Base-by-base conservation (phyloP, 2,888 invertebrate genomes). In the Watsonalla binaria region DNA sequence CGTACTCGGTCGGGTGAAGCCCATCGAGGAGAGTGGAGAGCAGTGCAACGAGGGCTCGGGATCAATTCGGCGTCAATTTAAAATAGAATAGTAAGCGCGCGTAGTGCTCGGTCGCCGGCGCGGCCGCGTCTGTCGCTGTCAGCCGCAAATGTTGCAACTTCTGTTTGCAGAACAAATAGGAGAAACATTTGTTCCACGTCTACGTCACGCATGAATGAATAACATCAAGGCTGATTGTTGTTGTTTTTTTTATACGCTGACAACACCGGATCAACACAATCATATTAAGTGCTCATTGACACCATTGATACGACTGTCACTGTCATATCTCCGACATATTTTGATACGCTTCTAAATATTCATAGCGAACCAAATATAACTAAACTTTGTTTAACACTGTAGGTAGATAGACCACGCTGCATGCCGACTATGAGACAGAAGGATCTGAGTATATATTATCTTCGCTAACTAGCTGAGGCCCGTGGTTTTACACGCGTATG, bases 151-250 rank as follows among this genome's bases (percentile, higher is more conserved):
- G 77, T 76, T 79, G 78, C 75, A 74, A 79, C 76, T 68, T 75
- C 72, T 75, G 77, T 86, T 87, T 83, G 80, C 76, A 72, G 79
- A 76, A 80, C 76, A 86, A 87, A 86, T 82, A 84, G 78, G 70
- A 83, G 84, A 86, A 88, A 86, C 86, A 82, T 80, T 78, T 74
- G 78, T 78, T 84, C 80, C 77, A 82, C 76, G 78, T 69, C 81
- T 76, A 83, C 86, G 86, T 86, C 84, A 84, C 77, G 81, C 80
- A 73, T 80, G 78, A 87, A 81, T 79, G 83, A 78, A 76, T 77
- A 80, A 72, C 78, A 76, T 71, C 86, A 88, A 86, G 88, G 86
- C 73, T 81, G 76, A 71, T 63, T 74, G 75, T 76, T 79, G 78
- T 79, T 83, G 83, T 84, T 81, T 78, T 74, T 62, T 73, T 72